phyloP scores from a whole-genome alignment of 2,113 vertebrate species.

The Nymphicus hollandicus region DNA sequence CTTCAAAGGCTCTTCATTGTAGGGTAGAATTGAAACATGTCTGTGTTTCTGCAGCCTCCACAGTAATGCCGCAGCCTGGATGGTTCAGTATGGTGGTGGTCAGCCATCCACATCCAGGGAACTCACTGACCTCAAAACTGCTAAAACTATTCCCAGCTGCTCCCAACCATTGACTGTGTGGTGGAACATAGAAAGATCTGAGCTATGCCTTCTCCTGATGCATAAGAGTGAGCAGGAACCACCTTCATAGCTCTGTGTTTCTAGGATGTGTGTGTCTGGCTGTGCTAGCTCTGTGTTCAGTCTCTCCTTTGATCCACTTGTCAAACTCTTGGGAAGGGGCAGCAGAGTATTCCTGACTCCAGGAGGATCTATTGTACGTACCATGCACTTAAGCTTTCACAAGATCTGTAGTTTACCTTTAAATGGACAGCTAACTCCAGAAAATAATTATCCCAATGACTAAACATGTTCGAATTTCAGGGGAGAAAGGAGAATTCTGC shows the following conservation, averaged over 20 bases:
- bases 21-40: accelerated
- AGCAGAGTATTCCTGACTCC: background rate
- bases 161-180: background rate
- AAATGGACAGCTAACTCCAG: background rate
- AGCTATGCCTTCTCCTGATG: background rate
- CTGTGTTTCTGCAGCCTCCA: background rate
- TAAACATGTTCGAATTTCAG: background rate
- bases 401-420: background rate
- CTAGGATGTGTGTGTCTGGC: background rate
- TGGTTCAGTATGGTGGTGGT: background rate
- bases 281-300: background rate
- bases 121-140: background rate
- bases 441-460: background rate
- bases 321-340: background rate
- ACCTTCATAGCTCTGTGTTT: background rate
- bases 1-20: background rate
- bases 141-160: background rate
- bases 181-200: background rate
- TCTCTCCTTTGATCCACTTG: background rate
- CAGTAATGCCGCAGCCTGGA: background rate
- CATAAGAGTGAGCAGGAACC: background rate
- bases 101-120: background rate
- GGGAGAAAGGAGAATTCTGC: background rate
- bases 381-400: background rate
- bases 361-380: background rate